phyloP scores from a whole-genome alignment of 1,140 invertebrate genomes.

The Ostrea edulis region DNA sequence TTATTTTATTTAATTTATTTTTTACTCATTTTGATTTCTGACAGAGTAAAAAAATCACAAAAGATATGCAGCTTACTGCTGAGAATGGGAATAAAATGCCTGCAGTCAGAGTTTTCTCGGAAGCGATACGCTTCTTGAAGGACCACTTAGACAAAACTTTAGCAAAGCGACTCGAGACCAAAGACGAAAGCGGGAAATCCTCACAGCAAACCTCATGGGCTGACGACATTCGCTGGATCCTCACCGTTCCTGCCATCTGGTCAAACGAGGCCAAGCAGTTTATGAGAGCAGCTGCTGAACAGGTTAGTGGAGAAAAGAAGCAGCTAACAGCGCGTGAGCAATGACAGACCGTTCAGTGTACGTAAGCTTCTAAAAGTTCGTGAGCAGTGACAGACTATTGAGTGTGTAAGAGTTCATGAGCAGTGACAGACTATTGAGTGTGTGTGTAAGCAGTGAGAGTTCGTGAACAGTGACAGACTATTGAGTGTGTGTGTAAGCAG shows the following conservation, averaged over 20 bases:
- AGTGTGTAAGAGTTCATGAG: too few species aligned
- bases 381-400: too few species aligned
- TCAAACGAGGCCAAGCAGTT: conserved; percentile 48
- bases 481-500: too few species aligned
- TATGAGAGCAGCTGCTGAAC: conserved; percentile 42
- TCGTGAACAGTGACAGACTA: too few species aligned
- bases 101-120: conserved; percentile 43
- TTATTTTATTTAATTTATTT: too few species aligned
- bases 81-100: conserved; percentile 39
- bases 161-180: neutral
- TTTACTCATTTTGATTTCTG: neutral
- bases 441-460: too few species aligned
- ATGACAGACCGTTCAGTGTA: too few species aligned
- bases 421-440: too few species aligned
- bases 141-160: conserved; percentile 13
- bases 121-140: conserved; percentile 24
- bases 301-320: conserved; percentile 7
- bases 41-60: conserved; percentile 11
- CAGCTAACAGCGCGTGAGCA: neutral
- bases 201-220: neutral
- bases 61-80: conserved; percentile 32
- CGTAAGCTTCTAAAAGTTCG: too few species aligned
- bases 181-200: neutral
- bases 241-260: conserved; percentile 50
- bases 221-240: conserved; percentile 41